phyloP scores from a whole-genome alignment of 2,113 vertebrate species.

The Emberiza fucata region DNA sequence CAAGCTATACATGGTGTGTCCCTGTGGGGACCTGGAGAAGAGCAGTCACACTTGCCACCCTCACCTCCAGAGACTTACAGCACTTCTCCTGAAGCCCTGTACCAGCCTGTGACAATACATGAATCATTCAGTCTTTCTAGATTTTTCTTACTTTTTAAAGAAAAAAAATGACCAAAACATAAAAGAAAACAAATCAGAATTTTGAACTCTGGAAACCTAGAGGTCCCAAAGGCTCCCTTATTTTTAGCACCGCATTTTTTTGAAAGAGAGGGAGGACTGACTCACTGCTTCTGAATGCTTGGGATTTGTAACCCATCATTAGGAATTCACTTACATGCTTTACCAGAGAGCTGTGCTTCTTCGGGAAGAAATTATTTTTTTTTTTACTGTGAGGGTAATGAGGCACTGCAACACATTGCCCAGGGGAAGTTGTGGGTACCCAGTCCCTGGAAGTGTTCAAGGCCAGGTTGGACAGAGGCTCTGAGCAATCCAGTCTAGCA shows the following conservation, averaged over 20 bases:
- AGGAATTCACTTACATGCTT: background rate
- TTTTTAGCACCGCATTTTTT: background rate
- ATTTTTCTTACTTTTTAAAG: background rate
- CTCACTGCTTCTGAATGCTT: background rate
- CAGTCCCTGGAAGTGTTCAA: background rate
- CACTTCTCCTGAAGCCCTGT: background rate
- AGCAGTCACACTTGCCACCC: background rate
- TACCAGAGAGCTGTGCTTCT: background rate
- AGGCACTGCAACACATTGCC: background rate
- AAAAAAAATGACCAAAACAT: background rate
- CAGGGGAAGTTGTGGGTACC: background rate
- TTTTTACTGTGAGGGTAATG: background rate
- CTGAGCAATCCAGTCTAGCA: background rate
- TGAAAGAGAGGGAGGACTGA: background rate
- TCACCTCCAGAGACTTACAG: background rate
- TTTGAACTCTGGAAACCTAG: background rate
- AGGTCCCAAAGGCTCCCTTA: background rate
- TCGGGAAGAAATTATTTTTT: background rate
- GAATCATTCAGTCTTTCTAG: background rate
- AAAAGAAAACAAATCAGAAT: background rate
- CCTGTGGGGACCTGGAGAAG: background rate
- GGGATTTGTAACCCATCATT: background rate
- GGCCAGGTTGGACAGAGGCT: background rate
- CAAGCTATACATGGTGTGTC: rapidly evolving
- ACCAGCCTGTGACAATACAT: background rate